Conservation (phyloP, 2,797 vertebrate genomes). For the Anabacerthia variegaticeps region DNA sequence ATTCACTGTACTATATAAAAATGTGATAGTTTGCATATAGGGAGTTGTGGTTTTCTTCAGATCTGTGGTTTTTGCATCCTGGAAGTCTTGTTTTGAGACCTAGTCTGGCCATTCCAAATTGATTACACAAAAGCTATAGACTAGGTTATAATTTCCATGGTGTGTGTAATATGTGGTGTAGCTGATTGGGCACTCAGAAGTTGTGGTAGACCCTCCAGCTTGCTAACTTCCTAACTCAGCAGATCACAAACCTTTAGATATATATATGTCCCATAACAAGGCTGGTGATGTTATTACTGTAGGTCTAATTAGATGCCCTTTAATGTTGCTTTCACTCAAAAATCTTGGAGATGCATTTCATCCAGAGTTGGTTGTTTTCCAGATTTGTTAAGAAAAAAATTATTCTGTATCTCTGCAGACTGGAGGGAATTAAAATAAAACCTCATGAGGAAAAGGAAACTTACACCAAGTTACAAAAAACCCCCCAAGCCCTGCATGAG, state of each 20-base stretch:
- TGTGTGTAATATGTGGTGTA: constrained; percentile 71
- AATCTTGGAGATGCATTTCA: constrained; percentile 42
- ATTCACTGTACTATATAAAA: constrained; percentile 44
- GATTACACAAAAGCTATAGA: constrained; percentile 61
- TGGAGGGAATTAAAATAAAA: constrained; percentile 60
- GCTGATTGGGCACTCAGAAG: constrained; percentile 58
- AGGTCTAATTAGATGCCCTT: constrained; percentile 53
- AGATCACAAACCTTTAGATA: constrained; percentile 54
- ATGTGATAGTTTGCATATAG: constrained; percentile 59
- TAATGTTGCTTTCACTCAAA: constrained; percentile 49
- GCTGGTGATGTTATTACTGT: constrained; percentile 48
- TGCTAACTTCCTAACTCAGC: constrained; percentile 68
- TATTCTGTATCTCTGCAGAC: constrained; percentile 28
- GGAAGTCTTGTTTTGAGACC: constrained; percentile 69
- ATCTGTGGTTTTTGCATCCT: constrained; percentile 64
- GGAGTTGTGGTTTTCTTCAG: constrained; percentile 53
- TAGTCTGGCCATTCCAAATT: constrained; percentile 61
- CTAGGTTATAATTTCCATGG: constrained; percentile 65
- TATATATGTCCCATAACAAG: constrained; percentile 39
- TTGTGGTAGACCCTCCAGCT: constrained; percentile 64
- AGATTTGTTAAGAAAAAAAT: constrained; percentile 46
- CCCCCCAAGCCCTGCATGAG: not conserved
- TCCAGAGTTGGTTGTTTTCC: constrained; percentile 58
- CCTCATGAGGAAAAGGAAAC: constrained; percentile 40
- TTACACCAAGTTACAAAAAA: constrained; percentile 43